phyloP scores from a whole-genome alignment of 2,797 vertebrate genomes.

The Sebastolobus alascanus region DNA sequence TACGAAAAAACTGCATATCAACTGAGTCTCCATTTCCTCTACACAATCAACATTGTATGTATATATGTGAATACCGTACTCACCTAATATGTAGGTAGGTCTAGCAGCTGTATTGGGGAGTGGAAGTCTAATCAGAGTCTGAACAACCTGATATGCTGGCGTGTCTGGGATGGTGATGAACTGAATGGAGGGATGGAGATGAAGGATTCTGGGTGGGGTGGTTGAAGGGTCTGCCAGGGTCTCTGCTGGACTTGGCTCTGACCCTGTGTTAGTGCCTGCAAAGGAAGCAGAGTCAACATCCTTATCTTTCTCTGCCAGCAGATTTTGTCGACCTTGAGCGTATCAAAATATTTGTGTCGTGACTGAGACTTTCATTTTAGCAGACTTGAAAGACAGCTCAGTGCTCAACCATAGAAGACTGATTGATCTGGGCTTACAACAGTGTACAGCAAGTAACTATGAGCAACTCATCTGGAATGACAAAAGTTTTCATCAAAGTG shows the following conservation, averaged over 20 bases:
- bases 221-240: not conserved
- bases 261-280: slow-evolving; percentile 28
- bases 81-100: slow-evolving; percentile 71
- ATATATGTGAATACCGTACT: slow-evolving; percentile 11
- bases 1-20: not conserved
- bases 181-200: slow-evolving; percentile 54
- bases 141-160: slow-evolving; percentile 58
- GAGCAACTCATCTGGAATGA: not conserved
- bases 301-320: not conserved
- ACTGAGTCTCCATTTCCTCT: not conserved
- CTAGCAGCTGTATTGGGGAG: slow-evolving; percentile 27
- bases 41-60: not conserved
- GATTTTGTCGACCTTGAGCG: not conserved
- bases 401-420: not conserved
- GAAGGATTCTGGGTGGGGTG: slow-evolving; percentile 47
- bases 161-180: slow-evolving; percentile 64
- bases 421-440: not conserved
- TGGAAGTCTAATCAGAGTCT: slow-evolving; percentile 48
- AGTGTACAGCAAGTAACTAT: not conserved
- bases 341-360: not conserved
- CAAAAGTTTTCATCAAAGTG: not conserved
- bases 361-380: not conserved
- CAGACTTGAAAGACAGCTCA: not conserved
- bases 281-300: slow-evolving; percentile 10
- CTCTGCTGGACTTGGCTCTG: not conserved